Base-by-base conservation (phyloP, 2,888 invertebrate species). In the Scaptomyza caliginosa region DNA sequence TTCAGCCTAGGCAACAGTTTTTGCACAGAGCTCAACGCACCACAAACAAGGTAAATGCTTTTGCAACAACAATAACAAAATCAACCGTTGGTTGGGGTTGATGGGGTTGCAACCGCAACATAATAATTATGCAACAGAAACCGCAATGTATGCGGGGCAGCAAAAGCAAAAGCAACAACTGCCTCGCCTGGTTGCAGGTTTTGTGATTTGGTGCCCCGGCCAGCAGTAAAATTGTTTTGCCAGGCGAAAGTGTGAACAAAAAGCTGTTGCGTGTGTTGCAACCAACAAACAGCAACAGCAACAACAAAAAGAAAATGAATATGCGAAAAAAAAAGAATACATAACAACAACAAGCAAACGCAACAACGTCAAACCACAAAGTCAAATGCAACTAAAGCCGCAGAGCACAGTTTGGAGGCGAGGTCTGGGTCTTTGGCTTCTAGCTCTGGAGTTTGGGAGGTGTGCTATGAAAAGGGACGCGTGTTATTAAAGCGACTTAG, bases 241-340 rank as follows among this genome's bases (percentile, higher is more conserved):
- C 77, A 77, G 74, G 88, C 84, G 86, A 87, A 88, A 89, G 89
- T 88, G 88, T 88, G 82, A 88, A 88, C 82, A 89, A 88, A 86
- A 86, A 85, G 86, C 88, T 87, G 88, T 83, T 82, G 82, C 85
- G 82, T 86, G 82, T 78, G 87, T 64, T 71, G 74, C 72, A 77
- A 50, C 59, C 75, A 52, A 74, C 69, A 52, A 42, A 30, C 32
- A 67, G 48, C 30, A 66, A 28, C 45, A 45, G 2, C 38, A 49
- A 23, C 13, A 63, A 28, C 45, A 55, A 51, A 55, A 51, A 51
- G 50, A 2, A 11, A 43, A 45, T n/a, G n/a, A n/a, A n/a, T n/a
- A 45, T 28, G n/a, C 11, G 26, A 48, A 60, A 56, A 56, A 56
- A 19, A 50, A 49, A 68, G 54, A 74, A 74, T 55, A 58, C 74